These are phyloP conservation scores for Leptinotarsa peninsularis DNA, from an alignment of 2,888 invertebrate genomes.

Conservation along the genomic window DNA sequence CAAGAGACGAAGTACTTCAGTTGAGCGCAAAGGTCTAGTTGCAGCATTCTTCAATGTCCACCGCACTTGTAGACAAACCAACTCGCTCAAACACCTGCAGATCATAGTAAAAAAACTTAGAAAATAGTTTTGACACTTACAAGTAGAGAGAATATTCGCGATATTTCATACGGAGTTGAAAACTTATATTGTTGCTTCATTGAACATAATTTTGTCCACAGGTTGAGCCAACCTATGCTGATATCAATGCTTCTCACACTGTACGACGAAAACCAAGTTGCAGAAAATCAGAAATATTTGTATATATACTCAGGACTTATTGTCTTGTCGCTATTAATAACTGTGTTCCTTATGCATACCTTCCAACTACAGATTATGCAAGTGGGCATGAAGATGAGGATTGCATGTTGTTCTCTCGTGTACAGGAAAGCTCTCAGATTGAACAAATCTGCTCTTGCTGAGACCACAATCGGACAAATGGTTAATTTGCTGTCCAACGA, in stretches of 20 bases:
- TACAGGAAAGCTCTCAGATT: conserved; percentile 71
- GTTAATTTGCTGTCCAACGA: conserved; percentile 80
- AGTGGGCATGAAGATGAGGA: conserved; percentile 85
- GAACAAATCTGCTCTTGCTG: conserved; percentile 84
- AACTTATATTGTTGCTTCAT: too few species aligned
- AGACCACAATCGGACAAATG: conserved; percentile 78
- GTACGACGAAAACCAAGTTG: conserved; percentile 20
- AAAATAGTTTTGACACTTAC: too few species aligned
- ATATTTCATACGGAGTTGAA: too few species aligned
- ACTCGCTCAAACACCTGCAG: too few species aligned
- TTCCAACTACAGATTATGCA: conserved; percentile 87
- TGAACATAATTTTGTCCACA: neutral
- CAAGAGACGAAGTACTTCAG: too few species aligned
- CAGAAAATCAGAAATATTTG: conserved; percentile 31
- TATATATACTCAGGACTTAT: conserved; percentile 80
- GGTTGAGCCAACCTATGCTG: conserved; percentile 33
- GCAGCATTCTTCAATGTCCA: too few species aligned
- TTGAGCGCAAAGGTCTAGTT: too few species aligned
- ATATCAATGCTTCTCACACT: conserved; percentile 27
- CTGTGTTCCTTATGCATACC: conserved; percentile 76
- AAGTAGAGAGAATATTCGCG: too few species aligned
- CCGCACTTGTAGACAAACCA: too few species aligned
- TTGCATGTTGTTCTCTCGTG: conserved; percentile 33
- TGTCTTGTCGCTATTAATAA: conserved; percentile 76
- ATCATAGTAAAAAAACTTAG: too few species aligned